Percentiles rank a stretch among this genome's conserved stretches.
These are phyloP conservation scores for Lordiphosa fenestrarum DNA, from an alignment of 2,888 invertebrate species.

Conservation along the genomic window DNA sequence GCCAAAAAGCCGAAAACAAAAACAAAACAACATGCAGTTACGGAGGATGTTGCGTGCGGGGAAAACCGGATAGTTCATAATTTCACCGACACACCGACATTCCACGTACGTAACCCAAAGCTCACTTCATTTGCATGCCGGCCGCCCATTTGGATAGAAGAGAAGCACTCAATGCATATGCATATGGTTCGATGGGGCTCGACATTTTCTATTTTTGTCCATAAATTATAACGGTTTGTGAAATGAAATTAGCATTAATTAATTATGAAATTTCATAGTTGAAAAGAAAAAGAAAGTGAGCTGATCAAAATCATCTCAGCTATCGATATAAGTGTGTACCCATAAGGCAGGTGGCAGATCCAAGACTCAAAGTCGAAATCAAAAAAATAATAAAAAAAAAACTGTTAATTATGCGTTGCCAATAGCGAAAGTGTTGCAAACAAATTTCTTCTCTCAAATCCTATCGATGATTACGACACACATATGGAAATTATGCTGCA, in stretches of 20 bases:
- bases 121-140: not conserved
- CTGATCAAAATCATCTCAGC: constrained; percentile 26
- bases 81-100: constrained; percentile 1
- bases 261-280: constrained; percentile 67
- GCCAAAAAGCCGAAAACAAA: no score
- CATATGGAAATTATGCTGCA: no score
- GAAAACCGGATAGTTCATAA: not conserved
- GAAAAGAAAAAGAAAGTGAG: constrained; percentile 74
- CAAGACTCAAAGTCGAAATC: constrained; percentile 3
- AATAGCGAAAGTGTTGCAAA: constrained; percentile 55
- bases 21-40: no score
- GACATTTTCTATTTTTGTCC: constrained; percentile 66
- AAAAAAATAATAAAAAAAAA: constrained; percentile 12
- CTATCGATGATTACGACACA: constrained; percentile 1
- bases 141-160: constrained; percentile 9
- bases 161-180: constrained; percentile 4
- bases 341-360: not conserved
- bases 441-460: constrained; percentile 26
- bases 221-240: constrained; percentile 75
- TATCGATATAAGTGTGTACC: not conserved
- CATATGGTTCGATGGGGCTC: constrained; percentile 3
- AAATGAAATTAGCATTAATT: constrained; percentile 78
- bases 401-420: constrained; percentile 59
- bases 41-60: no score
- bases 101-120: constrained; percentile 11